Conservation (phyloP, 2,797 vertebrate genomes). For the Silurus lanzhouensis region DNA sequence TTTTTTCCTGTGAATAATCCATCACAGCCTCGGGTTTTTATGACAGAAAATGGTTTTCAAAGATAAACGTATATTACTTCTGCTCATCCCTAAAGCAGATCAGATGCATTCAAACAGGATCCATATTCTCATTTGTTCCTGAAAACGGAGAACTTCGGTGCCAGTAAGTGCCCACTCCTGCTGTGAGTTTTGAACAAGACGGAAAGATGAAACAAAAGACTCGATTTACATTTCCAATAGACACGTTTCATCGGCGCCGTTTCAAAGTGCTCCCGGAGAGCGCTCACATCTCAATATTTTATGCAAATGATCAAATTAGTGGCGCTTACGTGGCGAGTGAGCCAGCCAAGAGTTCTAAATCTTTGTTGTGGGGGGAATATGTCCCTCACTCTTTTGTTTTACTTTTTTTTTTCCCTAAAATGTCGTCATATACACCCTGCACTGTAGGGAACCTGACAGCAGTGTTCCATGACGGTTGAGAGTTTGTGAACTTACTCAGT, state of each 20-base stretch:
- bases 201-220: conserved; percentile 45
- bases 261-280: conserved; percentile 45
- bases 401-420: conserved; percentile 5
- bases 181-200: conserved; percentile 37
- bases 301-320: conserved; percentile 61
- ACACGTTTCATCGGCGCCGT: conserved; percentile 50
- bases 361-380: conserved; percentile 5
- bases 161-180: conserved; percentile 37
- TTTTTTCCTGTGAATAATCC: neutral
- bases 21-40: neutral
- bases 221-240: conserved; percentile 54
- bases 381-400: conserved; percentile 17
- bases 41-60: neutral
- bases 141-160: conserved; percentile 21
- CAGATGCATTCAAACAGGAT: conserved; percentile 16
- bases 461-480: conserved; percentile 9
- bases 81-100: neutral
- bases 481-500: conserved; percentile 28
- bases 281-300: conserved; percentile 56
- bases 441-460: conserved; percentile 29
- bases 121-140: conserved; percentile 9
- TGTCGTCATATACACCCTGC: neutral
- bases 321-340: conserved; percentile 36
- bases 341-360: conserved; percentile 38
- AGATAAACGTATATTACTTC: neutral